A percentile compares a stretch with the other conserved stretches of the same genome.
Conservation (phyloP, 2,888 invertebrate genomes). For the Charanyca ferruginea region DNA sequence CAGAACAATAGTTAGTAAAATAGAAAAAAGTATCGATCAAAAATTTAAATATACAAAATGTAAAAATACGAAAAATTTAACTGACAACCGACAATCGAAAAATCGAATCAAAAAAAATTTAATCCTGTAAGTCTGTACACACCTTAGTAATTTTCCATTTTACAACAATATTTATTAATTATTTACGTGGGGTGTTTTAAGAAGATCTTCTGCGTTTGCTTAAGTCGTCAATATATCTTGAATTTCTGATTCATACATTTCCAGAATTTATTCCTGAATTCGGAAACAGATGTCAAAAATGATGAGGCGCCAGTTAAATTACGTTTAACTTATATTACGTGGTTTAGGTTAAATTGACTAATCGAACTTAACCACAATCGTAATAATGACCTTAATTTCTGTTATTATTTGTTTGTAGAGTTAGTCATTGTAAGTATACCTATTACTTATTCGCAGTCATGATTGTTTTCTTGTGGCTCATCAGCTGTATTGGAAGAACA, state of each 20-base stretch:
- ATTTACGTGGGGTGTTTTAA: slow-evolving; percentile 3
- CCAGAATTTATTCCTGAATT: slow-evolving; percentile 38
- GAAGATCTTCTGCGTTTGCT: slow-evolving; percentile 4
- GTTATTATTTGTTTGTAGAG: neutral
- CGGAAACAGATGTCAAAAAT: slow-evolving; percentile 35
- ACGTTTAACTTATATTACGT: slow-evolving; percentile 20
- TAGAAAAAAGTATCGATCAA: too few species aligned
- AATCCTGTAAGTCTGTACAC: neutral
- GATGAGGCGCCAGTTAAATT: slow-evolving; percentile 18
- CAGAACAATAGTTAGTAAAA: too few species aligned
- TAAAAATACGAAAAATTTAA: too few species aligned
- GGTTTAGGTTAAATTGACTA: slow-evolving; percentile 20
- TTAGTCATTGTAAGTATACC: neutral
- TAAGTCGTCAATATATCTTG: slow-evolving; percentile 3
- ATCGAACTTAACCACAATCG: slow-evolving; percentile 22
- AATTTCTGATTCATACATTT: slow-evolving; percentile 47
- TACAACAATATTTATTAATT: neutral
- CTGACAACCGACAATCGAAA: neutral
- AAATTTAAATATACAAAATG: too few species aligned
- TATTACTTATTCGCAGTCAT: slow-evolving; percentile 1
- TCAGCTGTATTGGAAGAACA: neutral
- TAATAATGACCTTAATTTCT: neutral
- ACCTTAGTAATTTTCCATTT: neutral
- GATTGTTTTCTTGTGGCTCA: neutral
- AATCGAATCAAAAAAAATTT: neutral